Conservation (phyloP, 1,140 invertebrate genomes). For the Eriosoma lanigerum region DNA sequence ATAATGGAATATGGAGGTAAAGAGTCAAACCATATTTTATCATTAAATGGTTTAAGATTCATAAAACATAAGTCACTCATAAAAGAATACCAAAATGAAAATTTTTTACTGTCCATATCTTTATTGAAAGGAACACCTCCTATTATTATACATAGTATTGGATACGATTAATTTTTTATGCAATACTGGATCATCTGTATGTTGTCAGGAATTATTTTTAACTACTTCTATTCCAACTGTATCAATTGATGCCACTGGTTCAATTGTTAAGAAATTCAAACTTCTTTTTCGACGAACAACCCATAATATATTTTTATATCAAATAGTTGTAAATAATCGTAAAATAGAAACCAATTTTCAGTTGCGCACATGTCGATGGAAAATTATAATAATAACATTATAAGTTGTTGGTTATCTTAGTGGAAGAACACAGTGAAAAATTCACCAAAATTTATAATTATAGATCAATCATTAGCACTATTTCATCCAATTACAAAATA, state of each 20-base stretch:
- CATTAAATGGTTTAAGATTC: background rate
- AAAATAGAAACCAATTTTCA: slow-evolving; percentile 1
- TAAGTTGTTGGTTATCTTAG: background rate
- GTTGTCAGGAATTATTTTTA: background rate
- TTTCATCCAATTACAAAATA: background rate
- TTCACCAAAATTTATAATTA: background rate
- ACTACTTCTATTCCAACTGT: background rate
- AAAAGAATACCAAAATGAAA: background rate
- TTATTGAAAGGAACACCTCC: background rate
- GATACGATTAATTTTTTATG: background rate
- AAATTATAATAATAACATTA: background rate
- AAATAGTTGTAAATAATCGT: background rate
- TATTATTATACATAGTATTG: background rate
- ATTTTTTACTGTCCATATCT: background rate
- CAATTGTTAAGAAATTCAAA: background rate
- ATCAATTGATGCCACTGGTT: background rate
- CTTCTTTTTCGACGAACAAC: background rate
- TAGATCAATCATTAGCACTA: background rate
- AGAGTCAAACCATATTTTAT: background rate
- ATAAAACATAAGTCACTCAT: background rate
- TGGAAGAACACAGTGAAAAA: background rate
- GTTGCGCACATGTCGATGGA: background rate
- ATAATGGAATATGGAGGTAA: slow-evolving; percentile 1
- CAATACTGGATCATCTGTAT: too few species aligned
- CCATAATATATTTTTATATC: background rate